These are phyloP conservation scores for Actias luna DNA, from an alignment of 2,888 invertebrate genomes.

Conservation along the genomic window DNA sequence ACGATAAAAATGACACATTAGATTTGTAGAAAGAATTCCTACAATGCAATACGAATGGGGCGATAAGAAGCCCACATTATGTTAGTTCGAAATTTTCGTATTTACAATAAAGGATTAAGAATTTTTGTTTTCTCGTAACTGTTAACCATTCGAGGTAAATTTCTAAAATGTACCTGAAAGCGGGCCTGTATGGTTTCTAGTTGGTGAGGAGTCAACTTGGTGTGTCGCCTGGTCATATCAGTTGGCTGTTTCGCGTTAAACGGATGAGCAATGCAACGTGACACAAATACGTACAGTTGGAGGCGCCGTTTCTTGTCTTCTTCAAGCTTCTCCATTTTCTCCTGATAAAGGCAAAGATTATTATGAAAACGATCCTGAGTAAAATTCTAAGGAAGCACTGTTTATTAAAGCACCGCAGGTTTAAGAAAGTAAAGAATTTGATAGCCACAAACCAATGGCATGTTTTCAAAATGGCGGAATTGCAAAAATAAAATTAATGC, in stretches of 20 bases:
- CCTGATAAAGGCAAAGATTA: constrained; percentile 67
- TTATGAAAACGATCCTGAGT: neutral
- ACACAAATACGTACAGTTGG: constrained; percentile 98
- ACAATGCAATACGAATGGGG: too few species aligned
- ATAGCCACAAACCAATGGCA: too few species aligned
- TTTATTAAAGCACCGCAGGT: neutral
- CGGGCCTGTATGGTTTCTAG: constrained; percentile 95
- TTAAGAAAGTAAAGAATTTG: too few species aligned
- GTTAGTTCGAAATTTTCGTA: too few species aligned
- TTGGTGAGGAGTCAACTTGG: constrained; percentile 98
- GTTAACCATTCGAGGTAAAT: too few species aligned
- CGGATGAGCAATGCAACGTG: constrained; percentile 98
- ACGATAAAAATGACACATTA: too few species aligned
- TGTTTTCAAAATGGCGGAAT: too few species aligned
- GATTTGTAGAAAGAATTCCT: too few species aligned
- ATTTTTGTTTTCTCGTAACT: too few species aligned
- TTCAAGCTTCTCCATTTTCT: constrained; percentile 97
- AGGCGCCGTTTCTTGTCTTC: constrained; percentile 97
- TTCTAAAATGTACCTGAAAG: constrained; percentile 89
- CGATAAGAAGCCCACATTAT: too few species aligned
- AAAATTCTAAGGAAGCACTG: neutral
- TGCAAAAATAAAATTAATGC: too few species aligned
- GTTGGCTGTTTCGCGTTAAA: constrained; percentile 99
- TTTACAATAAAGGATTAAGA: too few species aligned
- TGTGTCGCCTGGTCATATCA: constrained; percentile 97